Conservation (phyloP, 2,888 invertebrate species). For the Parasteatoda lunata region DNA sequence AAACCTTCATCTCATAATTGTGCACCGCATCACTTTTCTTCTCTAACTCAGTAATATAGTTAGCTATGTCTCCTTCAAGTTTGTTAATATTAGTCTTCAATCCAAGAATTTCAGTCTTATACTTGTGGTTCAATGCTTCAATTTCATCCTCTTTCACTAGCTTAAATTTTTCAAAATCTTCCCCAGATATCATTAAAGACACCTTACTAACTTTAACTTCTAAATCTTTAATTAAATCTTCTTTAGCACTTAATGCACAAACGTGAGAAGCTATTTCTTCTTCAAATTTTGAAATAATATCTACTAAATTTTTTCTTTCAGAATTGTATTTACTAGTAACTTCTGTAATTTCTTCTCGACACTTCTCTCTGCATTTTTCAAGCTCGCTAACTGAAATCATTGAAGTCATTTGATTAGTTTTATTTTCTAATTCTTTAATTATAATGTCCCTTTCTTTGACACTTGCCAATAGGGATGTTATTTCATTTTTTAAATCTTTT, state of each 20-base stretch:
- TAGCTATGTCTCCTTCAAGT: neutral
- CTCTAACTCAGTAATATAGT: neutral
- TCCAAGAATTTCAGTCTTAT: neutral
- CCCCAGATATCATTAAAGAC: neutral
- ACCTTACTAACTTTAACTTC: neutral
- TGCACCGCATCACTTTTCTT: neutral
- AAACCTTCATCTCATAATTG: neutral
- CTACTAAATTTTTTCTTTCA: neutral
- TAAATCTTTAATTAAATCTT: neutral
- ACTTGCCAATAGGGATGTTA: neutral
- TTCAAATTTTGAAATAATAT: neutral
- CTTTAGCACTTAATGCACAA: neutral
- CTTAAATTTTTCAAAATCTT: slow-evolving; percentile 16
- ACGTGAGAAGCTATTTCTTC: neutral
- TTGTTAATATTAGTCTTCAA: neutral
- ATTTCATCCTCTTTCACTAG: neutral
- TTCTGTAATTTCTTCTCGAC: neutral
- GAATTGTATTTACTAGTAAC: slow-evolving; percentile 9
- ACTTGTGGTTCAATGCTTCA: slow-evolving; percentile 12
- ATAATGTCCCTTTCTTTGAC: neutral
- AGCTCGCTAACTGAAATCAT: slow-evolving; percentile 25
- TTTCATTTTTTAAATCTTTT: neutral
- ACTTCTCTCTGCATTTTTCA: slow-evolving; percentile 1
- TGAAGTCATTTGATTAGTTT: neutral
- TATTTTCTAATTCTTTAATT: slow-evolving; percentile 4